Evolutionary conservation across 2,113 vertebrate genomes (phyloP).

Genomic region (Gymnocephalus cernua): DNA sequence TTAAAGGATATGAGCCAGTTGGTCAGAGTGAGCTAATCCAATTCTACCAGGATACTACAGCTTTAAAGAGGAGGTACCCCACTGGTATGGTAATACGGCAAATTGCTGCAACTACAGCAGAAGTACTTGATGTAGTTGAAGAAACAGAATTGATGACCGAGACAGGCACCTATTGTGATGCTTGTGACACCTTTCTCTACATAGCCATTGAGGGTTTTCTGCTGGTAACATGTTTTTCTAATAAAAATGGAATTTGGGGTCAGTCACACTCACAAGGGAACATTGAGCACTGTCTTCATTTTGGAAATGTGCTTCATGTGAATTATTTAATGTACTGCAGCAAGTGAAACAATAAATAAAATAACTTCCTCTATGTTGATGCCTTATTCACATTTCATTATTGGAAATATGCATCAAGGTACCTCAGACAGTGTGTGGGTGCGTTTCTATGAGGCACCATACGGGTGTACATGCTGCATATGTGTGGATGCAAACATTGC

Average conservation of each 20-base stretch:
- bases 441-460: constrained; percentile 1
- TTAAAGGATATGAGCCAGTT: constrained; percentile 69
- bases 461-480: not conserved
- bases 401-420: constrained; percentile 23
- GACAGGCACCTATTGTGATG: not conserved
- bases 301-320: constrained; percentile 3
- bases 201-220: constrained; percentile 9
- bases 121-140: not conserved
- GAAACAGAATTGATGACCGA: not conserved
- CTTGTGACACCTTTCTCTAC: constrained; percentile 4
- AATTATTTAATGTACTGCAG: constrained; percentile 22
- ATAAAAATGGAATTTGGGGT: constrained; percentile 34
- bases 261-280: not conserved
- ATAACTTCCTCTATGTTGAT: constrained; percentile 47
- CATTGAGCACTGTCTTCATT: constrained; percentile 2
- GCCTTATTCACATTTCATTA: constrained; percentile 62
- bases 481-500: constrained; percentile 1
- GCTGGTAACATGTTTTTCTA: constrained; percentile 19
- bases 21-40: constrained; percentile 51
- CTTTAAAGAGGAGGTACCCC: constrained; percentile 43
- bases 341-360: constrained; percentile 30
- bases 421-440: not conserved
- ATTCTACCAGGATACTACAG: constrained; percentile 46
- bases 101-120: constrained; percentile 33
- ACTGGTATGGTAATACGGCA: constrained; percentile 32